Base-by-base conservation (phyloP, 2,888 invertebrate species). In the Malthinus flaveolus region DNA sequence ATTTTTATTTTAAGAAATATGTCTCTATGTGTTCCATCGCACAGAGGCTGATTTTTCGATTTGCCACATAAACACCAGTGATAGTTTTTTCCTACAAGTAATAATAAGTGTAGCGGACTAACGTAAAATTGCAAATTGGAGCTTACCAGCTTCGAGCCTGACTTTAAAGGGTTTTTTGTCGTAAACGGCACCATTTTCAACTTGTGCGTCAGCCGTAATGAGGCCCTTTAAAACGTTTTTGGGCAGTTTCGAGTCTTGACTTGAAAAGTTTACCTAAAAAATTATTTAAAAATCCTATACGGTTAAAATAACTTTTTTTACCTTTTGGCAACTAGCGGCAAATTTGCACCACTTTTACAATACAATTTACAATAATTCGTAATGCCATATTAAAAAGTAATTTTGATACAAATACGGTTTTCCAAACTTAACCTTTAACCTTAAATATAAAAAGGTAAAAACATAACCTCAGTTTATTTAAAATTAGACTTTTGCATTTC, bases 51-150 rank as follows among this genome's bases (percentile, higher is more conserved):
- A 15, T 79, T 85, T 73, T 93, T 91, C 61, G 97, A 97, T 65
- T 88, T 87, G 0, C 99, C 99, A 79, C 98, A 99, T 0, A 91
- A 80, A 76, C 98, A 99, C 97, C 97, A 99, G 31, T 84, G 78
- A 77, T 97, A 97, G 1, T 81, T 84, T 78, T 93, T 93, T 34
- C 85, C 88, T 73, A 54, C 36, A 73, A 70, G 39, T 23, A 23
- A 23, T 23, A 23, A 23, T 15, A 53, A 46, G 12, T 32, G 32
- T 10, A 49, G 23, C 7, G 13, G 12, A 32, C 15, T 7, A 7
- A 11, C 6, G 3, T 23, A 23, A 23, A 23, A 23, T 23, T 23
- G 23, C 23, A 23, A 23, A 23, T n/a, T 23, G 23, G 23, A 23
- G 42, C 13, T 52, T 78, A 75, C 89, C 89, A 60, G 84, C 86